Conservation (phyloP, 2,797 vertebrate species). For the Phataginus tricuspis region DNA sequence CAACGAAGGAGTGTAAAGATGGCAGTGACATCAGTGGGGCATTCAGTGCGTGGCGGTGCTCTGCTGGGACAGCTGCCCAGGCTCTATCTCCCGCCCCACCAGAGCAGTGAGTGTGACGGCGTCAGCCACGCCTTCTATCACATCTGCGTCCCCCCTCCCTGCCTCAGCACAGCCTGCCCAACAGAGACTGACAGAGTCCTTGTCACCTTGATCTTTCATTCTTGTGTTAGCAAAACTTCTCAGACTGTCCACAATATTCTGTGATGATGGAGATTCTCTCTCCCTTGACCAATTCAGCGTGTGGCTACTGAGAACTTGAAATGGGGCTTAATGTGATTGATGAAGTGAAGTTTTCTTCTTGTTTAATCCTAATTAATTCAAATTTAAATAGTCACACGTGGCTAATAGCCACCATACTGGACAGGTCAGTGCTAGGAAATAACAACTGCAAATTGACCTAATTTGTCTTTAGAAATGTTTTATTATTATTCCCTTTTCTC, state of each 20-base stretch:
- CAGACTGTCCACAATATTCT: too few relatives aligned
- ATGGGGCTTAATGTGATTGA: not conserved
- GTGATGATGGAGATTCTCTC: not conserved
- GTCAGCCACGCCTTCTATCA: not conserved
- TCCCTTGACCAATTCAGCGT: fast-evolving
- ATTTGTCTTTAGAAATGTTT: not conserved
- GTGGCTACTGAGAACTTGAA: not conserved
- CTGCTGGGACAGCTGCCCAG: too few relatives aligned
- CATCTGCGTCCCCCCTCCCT: not conserved
- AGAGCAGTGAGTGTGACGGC: too few relatives aligned
- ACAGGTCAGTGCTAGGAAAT: not conserved
- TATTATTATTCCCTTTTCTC: not conserved
- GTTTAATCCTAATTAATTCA: not conserved
- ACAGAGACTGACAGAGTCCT: not conserved
- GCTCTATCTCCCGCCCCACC: not conserved
- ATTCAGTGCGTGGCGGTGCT: not conserved
- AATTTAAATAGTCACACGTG: not conserved
- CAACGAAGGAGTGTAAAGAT: not conserved
- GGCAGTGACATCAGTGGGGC: too few relatives aligned
- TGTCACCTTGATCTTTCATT: not conserved
- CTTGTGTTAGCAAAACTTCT: not conserved
- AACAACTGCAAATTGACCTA: not conserved
- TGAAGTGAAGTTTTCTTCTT: not conserved
- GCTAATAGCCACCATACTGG: not conserved
- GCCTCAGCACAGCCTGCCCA: not conserved